phyloP scores from a whole-genome alignment of 1,140 invertebrate genomes.

The Solenopsis fugax region DNA sequence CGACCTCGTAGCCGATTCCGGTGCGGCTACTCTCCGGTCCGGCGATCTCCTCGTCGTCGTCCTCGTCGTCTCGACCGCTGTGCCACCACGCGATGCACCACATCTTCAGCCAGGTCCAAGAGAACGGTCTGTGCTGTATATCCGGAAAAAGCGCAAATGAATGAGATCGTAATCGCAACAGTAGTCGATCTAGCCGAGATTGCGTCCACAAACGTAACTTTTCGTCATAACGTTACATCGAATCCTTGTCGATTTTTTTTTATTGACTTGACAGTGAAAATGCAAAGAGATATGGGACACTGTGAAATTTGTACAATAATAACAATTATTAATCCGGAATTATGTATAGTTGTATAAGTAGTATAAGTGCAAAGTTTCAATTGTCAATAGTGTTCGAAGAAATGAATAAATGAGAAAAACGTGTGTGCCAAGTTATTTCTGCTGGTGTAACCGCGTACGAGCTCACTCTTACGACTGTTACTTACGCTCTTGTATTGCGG shows the following conservation, averaged over 20 bases:
- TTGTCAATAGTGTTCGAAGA: background rate
- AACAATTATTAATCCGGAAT: background rate
- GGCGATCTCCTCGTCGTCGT: conserved; percentile 90
- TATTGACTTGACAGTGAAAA: background rate
- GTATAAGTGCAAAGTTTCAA: background rate
- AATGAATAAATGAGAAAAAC: background rate
- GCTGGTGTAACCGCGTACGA: background rate
- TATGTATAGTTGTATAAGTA: background rate
- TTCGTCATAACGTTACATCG: background rate
- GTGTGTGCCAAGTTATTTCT: background rate
- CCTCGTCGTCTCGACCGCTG: conserved; percentile 92
- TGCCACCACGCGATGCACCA: conserved; percentile 96
- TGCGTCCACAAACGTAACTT: background rate
- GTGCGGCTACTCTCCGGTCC: conserved; percentile 89
- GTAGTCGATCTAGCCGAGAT: background rate
- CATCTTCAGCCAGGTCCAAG: conserved; percentile 89
- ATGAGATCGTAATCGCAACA: background rate
- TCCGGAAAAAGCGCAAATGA: background rate
- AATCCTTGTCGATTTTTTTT: conserved; percentile 1
- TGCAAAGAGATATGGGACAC: background rate
- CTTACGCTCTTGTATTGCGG: conserved; percentile 84
- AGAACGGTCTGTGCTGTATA: conserved; percentile 85
- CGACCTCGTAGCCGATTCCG: conserved; percentile 90
- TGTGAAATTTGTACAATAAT: background rate
- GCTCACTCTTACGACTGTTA: background rate